Evolutionary conservation across 2,888 invertebrate species (phyloP), one percentile per base, ranked within the genome.

Genomic region (Drosophila fulvimacula): DNA sequence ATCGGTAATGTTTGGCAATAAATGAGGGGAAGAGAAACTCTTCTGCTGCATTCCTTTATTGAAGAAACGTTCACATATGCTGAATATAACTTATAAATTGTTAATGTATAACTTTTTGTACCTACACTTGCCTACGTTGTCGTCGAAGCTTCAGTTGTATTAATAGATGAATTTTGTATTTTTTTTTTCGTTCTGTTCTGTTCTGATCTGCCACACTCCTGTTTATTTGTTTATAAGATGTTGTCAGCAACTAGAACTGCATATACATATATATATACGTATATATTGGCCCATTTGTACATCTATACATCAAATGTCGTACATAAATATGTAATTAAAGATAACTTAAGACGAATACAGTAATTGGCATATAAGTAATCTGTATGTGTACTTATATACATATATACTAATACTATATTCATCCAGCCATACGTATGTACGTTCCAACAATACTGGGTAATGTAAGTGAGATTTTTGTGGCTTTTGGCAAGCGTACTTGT

Each of bases 1-100:
- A 91, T 93, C 70, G 93, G 93, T 49, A 93, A 93, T 88, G 93
- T 92, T 80, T 93, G 93, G 93, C 93, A 93, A 91, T 93, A 92
- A 91, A 83, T 68, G 32, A 57, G 36, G 30, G 19, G 21, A 51
- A 34, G 51, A 38, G 44, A 49, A 44, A 60, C 49, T 62, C 42
- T 49, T 48, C 17, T 48, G 48, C 21, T 69, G 64, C 77, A 76
- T 69, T 76, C 69, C 78, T 63, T 63, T 66, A 44, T 59, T 48
- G 49, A 72, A 48, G 73, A 44, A 42, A 46, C 42, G 30, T 48
- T 48, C 30, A 48, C 56, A 63, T 57, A 49, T 39, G 55, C 49
- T 64, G 64, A 73, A 30, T 49, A 32, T 66, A 46, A 69, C 65
- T 59, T 71, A 56, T 51, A 42, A 59, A 55, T 56, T 72, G 64